Base-by-base conservation (phyloP, 2,113 vertebrate species). In the Scolopax mira region DNA sequence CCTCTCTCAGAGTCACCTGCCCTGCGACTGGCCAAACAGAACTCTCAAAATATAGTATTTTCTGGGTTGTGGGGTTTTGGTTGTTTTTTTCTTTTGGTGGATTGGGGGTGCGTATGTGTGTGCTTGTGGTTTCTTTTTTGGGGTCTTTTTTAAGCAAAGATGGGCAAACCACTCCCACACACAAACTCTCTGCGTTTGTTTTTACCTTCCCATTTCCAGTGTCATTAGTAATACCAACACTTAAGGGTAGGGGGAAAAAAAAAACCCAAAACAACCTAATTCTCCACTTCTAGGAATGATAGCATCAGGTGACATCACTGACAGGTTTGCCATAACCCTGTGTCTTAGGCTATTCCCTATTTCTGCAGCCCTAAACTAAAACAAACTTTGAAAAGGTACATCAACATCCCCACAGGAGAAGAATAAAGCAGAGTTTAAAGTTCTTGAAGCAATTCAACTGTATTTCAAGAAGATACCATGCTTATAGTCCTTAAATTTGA, bases 101-200 rank as follows among this genome's bases (percentile, higher is more conserved):
- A 23, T 2, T 0, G 2, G 7, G 1, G 3, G 5, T 9, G 15
- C 1, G 16, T 13, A 31, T 13, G 10, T 7, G 5, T 3, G 1
- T 18, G 10, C 35, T 35, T 37, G 41, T 12, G 9, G 39, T 64
- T 37, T 27, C 3, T n/a, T 37, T 18, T 19, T 51, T 54, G n/a
- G 62, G 39, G 13, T 48, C 17, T 41, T 62, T 55, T 66, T 58
- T 9, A 70, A 54, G n/a, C 21, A 67, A 71, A 81, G 48, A 71
- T 18, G 2, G 22, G 15, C 30, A 90, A 62, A 61, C 11, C 61
- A 33, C 35, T 60, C 41, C 15, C 16, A 25, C 39, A 19, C 8
- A 62, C 10, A 60, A 72, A n/a, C 7, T 27, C 39, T 8, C 30
- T 28, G 27, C 7, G 22, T 30, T 77, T 83, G 33, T 14, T 66